phyloP scores from a whole-genome alignment of 1,140 invertebrate genomes.

The Aphelinus atriplicis region DNA sequence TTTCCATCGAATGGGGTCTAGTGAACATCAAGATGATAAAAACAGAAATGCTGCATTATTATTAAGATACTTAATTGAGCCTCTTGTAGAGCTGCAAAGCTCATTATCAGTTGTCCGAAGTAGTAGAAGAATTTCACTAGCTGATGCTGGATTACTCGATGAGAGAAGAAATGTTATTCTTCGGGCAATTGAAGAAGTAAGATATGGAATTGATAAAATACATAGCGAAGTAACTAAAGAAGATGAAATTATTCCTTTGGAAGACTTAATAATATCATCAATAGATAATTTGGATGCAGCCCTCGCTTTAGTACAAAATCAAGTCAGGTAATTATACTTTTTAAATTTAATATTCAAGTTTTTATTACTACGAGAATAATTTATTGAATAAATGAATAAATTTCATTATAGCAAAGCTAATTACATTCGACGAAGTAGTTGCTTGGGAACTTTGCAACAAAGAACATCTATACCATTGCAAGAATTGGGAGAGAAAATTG shows the following conservation, averaged over 20 bases:
- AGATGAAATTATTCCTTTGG: not conserved
- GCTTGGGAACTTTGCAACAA: slow-evolving; percentile 42
- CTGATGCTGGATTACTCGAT: slow-evolving; percentile 46
- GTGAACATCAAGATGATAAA: slow-evolving; percentile 27
- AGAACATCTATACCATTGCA: slow-evolving; percentile 48
- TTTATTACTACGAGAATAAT: not conserved
- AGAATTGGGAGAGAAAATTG: slow-evolving; percentile 45
- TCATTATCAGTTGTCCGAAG: slow-evolving; percentile 51
- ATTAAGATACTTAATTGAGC: slow-evolving; percentile 48
- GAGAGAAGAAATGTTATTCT: slow-evolving; percentile 53
- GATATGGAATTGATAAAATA: slow-evolving; percentile 31
- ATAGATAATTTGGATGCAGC: slow-evolving; percentile 43
- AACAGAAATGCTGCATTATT: slow-evolving; percentile 37
- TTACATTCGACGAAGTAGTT: slow-evolving; percentile 45
- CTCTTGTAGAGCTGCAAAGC: slow-evolving; percentile 53
- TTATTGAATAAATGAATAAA: not conserved
- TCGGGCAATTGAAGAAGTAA: slow-evolving; percentile 48
- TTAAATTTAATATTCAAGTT: slow-evolving; percentile 4
- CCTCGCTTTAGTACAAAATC: slow-evolving; percentile 45
- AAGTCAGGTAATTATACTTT: slow-evolving; percentile 42
- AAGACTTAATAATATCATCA: slow-evolving; percentile 20
- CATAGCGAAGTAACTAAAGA: slow-evolving; percentile 10
- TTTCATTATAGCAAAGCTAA: slow-evolving; percentile 46
- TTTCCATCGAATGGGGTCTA: slow-evolving; percentile 25
- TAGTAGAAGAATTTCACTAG: slow-evolving; percentile 46